Conservation (phyloP, 2,797 vertebrate genomes). For the Melanotaenia pygmaea region DNA sequence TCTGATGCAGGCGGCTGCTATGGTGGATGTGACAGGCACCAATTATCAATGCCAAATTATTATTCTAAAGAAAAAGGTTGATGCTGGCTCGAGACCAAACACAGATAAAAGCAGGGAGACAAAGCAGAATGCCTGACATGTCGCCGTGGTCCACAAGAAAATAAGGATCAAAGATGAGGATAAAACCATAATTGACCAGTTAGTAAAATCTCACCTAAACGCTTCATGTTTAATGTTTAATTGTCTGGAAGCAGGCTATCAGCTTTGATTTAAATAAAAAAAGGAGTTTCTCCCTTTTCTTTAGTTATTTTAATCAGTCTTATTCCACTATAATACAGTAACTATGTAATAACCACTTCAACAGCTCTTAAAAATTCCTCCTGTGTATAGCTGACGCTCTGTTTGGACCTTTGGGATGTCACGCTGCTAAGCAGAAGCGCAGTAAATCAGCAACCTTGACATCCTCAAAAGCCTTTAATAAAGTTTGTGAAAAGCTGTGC, state of each 20-base stretch:
- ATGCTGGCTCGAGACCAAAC: constrained; percentile 59
- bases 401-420: constrained; percentile 64
- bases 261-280: constrained; percentile 23
- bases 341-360: constrained; percentile 80
- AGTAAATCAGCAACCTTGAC: constrained; percentile 74
- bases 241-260: constrained; percentile 67
- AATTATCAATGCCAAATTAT: constrained; percentile 75
- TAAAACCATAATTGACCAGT: constrained; percentile 54
- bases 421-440: constrained; percentile 61
- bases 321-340: constrained; percentile 81
- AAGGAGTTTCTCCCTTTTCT: constrained; percentile 46
- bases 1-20: constrained; percentile 56
- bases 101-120: constrained; percentile 47
- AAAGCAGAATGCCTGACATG: constrained; percentile 42
- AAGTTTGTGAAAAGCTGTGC: constrained; percentile 62
- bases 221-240: constrained; percentile 69
- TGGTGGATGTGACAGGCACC: constrained; percentile 70
- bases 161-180: constrained; percentile 59
- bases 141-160: constrained; percentile 35
- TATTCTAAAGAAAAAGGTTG: constrained; percentile 53
- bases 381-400: constrained; percentile 70
- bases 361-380: constrained; percentile 82
- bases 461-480: constrained; percentile 70
- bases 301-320: constrained; percentile 76
- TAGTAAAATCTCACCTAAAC: constrained; percentile 42